Evolutionary conservation across 1,140 invertebrate species (phyloP), one percentile per base, ranked within the genome.

Genomic region (Anastrepha ludens): DNA sequence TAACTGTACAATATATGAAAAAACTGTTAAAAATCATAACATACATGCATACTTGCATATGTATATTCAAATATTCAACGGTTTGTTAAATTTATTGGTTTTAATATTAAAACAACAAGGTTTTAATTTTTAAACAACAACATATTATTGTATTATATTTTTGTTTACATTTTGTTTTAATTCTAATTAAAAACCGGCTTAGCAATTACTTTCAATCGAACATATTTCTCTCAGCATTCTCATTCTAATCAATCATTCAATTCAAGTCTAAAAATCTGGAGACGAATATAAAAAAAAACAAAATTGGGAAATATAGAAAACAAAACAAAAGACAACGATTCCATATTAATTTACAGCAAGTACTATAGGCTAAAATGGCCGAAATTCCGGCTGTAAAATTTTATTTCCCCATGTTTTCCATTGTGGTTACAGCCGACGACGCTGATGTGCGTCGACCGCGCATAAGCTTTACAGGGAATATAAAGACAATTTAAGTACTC

Each of bases 291-390:
- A 5, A 29, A n/a, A 2, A 67, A 9, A 67, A 67, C 13, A 74
- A 44, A 47, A 74, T 5, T 81, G 2, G 5, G 4, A n/a, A 1
- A 74, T 44, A 74, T 11, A 3, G n/a, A 55, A 81, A 81, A 50
- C 44, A 81, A 81, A 81, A 81, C 74, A 81, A 81, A 50, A 3
- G 3, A 74, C 15, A 67, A 67, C 17, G 6, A 67, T 47, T 74
- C 7, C 70, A 74, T 74, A 17, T 74, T 9, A 15, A 15, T 50
- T 78, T 50, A 78, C 44, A 78, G 11, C 41, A 50, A 15, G 5
- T 17, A 17, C 44, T 39, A 13, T 44, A 44, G 41, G 39, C 7
- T 15, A 15, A 74, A 74, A 44, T 2, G 44, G 17, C 3, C 39
- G 3, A 74, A 8, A 47, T 74, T 74, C 13, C 13, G 20, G 67